Evolutionary conservation across 2,888 invertebrate genomes (phyloP).

Genomic region (Notocelia uddmanniana): DNA sequence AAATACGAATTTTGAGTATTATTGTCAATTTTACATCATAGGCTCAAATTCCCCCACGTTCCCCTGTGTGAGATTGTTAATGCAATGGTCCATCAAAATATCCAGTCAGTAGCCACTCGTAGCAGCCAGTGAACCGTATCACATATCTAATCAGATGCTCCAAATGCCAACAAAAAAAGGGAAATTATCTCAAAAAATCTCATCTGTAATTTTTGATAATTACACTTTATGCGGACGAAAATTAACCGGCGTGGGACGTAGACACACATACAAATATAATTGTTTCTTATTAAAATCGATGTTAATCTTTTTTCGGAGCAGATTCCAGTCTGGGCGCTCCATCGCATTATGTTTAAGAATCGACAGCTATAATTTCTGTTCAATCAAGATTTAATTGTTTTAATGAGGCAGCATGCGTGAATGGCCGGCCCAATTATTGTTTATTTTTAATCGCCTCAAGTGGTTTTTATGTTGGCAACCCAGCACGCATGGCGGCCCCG

Average conservation of each 20-base stretch:
- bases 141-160: constrained; percentile 46
- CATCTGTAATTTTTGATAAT: constrained; percentile 84
- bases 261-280: constrained; percentile 81
- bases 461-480: constrained; percentile 84
- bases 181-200: constrained; percentile 76
- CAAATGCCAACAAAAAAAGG: constrained; percentile 65
- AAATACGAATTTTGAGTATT: too few relatives aligned
- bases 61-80: constrained; percentile 19
- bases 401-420: constrained; percentile 86
- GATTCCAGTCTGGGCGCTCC: constrained; percentile 78
- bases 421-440: constrained; percentile 86
- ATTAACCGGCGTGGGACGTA: constrained; percentile 80
- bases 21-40: too few relatives aligned
- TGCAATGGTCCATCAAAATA: constrained; percentile 8
- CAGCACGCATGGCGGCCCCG: constrained; percentile 80
- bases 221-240: constrained; percentile 76
- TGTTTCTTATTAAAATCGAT: constrained; percentile 85
- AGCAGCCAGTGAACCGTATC: constrained; percentile 47
- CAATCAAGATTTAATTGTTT: constrained; percentile 87
- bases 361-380: constrained; percentile 86
- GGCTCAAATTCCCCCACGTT: too few relatives aligned
- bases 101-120: constrained; percentile 25
- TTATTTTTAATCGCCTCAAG: constrained; percentile 86
- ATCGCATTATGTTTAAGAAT: constrained; percentile 84
- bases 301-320: constrained; percentile 84